phyloP scores from a whole-genome alignment of 2,113 vertebrate genomes.

The Tragelaphus strepsiceros region DNA sequence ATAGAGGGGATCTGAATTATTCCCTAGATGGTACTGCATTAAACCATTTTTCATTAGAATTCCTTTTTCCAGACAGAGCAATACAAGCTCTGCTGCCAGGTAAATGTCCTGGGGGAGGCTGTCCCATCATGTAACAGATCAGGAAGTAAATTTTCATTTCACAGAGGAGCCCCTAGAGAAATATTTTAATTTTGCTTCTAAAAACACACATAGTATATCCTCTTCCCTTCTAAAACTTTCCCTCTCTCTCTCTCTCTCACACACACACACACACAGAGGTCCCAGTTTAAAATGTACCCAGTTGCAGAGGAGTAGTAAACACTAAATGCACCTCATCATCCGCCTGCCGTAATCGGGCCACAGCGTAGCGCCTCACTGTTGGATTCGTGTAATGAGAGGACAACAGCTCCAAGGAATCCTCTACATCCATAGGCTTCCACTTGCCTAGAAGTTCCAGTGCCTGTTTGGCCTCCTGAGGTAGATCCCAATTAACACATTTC shows the following conservation, averaged over 20 bases:
- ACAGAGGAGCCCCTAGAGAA: constrained; percentile 47
- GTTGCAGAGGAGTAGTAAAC: neutral
- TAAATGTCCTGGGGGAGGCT: constrained; percentile 46
- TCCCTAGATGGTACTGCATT: constrained; percentile 54
- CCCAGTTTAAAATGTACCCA: neutral
- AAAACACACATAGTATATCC: constrained; percentile 50
- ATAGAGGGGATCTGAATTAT: constrained; percentile 57
- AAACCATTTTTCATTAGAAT: constrained; percentile 66
- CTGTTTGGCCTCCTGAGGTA: constrained; percentile 97
- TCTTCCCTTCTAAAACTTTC: neutral
- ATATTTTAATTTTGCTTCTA: constrained; percentile 67
- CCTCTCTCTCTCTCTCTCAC: neutral
- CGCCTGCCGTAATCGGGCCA: constrained; percentile 93
- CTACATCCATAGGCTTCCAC: constrained; percentile 99
- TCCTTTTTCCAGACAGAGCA: constrained; percentile 58
- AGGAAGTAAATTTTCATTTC: constrained; percentile 63
- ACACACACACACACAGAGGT: neutral
- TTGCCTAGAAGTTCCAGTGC: constrained; percentile 95
- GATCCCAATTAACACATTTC: constrained; percentile 98
- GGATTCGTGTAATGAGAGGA: constrained; percentile 96
- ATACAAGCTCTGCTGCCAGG: constrained; percentile 51
- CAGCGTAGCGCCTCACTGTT: constrained; percentile 93
- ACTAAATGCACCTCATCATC: constrained; percentile 90
- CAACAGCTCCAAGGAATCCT: constrained; percentile 94
- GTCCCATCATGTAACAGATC: constrained; percentile 47